Evolutionary conservation across 2,888 invertebrate species (phyloP).

Genomic region (Allygus modestus): DNA sequence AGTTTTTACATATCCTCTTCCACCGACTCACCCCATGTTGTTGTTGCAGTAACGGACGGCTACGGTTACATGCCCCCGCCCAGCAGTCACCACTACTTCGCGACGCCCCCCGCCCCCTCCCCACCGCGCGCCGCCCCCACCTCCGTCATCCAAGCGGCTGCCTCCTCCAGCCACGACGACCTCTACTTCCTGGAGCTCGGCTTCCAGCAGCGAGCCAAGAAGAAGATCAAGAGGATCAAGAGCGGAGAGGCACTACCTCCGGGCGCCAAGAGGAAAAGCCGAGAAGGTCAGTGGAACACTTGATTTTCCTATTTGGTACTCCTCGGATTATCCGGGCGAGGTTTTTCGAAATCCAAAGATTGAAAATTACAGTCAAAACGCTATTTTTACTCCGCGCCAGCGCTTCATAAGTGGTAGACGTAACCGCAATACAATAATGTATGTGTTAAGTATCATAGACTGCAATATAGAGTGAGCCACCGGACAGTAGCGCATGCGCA

Average conservation of each 20-base stretch:
- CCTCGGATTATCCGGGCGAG: too few relatives aligned
- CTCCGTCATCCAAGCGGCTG: slow-evolving; percentile 78
- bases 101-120: slow-evolving; percentile 62
- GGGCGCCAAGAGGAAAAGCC: slow-evolving; percentile 91
- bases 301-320: background rate
- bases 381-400: too few relatives aligned
- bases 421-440: too few relatives aligned
- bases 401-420: too few relatives aligned
- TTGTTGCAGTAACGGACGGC: slow-evolving; percentile 64
- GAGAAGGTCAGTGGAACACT: slow-evolving; percentile 80
- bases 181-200: slow-evolving; percentile 88
- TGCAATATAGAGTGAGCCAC: too few relatives aligned
- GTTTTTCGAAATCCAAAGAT: too few relatives aligned
- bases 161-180: slow-evolving; percentile 92
- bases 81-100: slow-evolving; percentile 63
- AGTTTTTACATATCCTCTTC: too few relatives aligned
- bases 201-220: slow-evolving; percentile 88
- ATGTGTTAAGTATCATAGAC: too few relatives aligned
- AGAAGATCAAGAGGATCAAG: slow-evolving; percentile 88
- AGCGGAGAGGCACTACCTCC: slow-evolving; percentile 83
- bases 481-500: too few relatives aligned
- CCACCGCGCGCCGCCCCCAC: slow-evolving; percentile 79
- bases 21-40: too few relatives aligned
- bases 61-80: slow-evolving; percentile 66
- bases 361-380: too few relatives aligned